A percentile compares a stretch with the other conserved stretches of the same genome.
These are phyloP conservation scores for Trichoplusia ni DNA, from an alignment of 1,140 invertebrate genomes.

Conservation along the genomic window DNA sequence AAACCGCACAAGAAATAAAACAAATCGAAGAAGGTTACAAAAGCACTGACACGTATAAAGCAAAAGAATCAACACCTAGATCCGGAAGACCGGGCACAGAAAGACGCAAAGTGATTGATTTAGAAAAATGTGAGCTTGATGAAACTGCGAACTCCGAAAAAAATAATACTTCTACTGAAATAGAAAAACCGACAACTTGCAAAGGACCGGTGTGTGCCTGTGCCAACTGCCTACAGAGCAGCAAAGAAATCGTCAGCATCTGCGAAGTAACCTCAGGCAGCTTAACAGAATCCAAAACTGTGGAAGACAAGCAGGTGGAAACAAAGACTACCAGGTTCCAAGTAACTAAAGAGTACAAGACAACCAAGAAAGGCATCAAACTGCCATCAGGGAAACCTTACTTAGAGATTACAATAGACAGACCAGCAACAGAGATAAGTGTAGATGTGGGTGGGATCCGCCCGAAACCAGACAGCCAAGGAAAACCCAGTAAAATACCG, in stretches of 20 bases:
- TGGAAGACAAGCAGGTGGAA: background rate
- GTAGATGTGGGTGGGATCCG: slow-evolving; percentile 34
- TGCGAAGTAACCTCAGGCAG: background rate
- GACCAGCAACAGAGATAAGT: slow-evolving; percentile 42
- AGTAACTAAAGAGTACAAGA: background rate
- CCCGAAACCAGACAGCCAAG: slow-evolving; percentile 2
- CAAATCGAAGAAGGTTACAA: background rate
- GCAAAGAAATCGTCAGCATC: too few relatives aligned
- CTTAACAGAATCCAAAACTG: background rate
- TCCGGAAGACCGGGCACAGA: too few relatives aligned
- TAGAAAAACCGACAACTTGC: background rate
- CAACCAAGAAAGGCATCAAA: slow-evolving; percentile 3
- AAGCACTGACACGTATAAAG: too few relatives aligned
- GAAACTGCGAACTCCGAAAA: background rate
- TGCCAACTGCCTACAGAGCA: background rate
- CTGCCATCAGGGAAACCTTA: slow-evolving; percentile 28
- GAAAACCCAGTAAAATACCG: slow-evolving; percentile 58
- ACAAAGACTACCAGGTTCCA: slow-evolving; percentile 1
- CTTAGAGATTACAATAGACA: slow-evolving; percentile 51
- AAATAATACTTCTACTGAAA: background rate
- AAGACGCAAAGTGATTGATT: background rate
- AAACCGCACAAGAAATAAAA: background rate
- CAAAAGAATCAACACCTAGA: too few relatives aligned
- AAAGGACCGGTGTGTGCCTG: background rate
- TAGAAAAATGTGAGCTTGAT: background rate